Percentiles rank a stretch among this genome's conserved stretches.
Evolutionary conservation across 2,113 vertebrate genomes (phyloP).

Genomic region (Todiramphus saurophagus): DNA sequence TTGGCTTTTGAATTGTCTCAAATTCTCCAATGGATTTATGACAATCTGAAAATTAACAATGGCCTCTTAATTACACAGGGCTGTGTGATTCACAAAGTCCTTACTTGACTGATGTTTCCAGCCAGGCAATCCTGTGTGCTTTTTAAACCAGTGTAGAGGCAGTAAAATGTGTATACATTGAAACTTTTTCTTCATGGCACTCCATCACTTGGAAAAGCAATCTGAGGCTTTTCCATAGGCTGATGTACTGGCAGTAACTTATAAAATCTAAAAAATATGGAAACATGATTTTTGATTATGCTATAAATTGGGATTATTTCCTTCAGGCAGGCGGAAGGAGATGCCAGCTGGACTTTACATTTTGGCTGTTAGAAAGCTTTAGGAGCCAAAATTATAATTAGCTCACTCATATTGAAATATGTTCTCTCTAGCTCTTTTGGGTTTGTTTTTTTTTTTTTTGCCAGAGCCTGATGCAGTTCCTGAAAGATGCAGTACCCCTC

Average conservation of each 20-base stretch:
- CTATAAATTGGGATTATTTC: slow-evolving; percentile 58
- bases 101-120: slow-evolving; percentile 33
- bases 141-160: slow-evolving; percentile 38
- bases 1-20: slow-evolving; percentile 74
- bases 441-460: neutral
- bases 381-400: slow-evolving; percentile 69
- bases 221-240: slow-evolving; percentile 46
- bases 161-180: slow-evolving; percentile 37
- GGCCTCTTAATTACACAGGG: slow-evolving; percentile 66
- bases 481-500: slow-evolving; percentile 24
- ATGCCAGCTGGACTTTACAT: slow-evolving; percentile 64
- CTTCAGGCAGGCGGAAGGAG: slow-evolving; percentile 52
- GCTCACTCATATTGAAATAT: slow-evolving; percentile 57
- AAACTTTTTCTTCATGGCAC: slow-evolving; percentile 37
- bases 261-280: slow-evolving; percentile 2
- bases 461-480: slow-evolving; percentile 34
- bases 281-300: slow-evolving; percentile 58
- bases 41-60: slow-evolving; percentile 76
- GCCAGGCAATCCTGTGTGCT: neutral
- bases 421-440: slow-evolving; percentile 27
- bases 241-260: slow-evolving; percentile 51
- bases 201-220: slow-evolving; percentile 56
- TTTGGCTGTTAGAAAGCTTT: slow-evolving; percentile 45
- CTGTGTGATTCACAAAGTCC: slow-evolving; percentile 61
- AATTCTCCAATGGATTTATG: slow-evolving; percentile 73